A percentile compares a stretch with the other conserved stretches of the same genome.
These are phyloP conservation scores for Fukomys damarensis DNA, from an alignment of 2,113 vertebrate genomes.

Conservation along the genomic window DNA sequence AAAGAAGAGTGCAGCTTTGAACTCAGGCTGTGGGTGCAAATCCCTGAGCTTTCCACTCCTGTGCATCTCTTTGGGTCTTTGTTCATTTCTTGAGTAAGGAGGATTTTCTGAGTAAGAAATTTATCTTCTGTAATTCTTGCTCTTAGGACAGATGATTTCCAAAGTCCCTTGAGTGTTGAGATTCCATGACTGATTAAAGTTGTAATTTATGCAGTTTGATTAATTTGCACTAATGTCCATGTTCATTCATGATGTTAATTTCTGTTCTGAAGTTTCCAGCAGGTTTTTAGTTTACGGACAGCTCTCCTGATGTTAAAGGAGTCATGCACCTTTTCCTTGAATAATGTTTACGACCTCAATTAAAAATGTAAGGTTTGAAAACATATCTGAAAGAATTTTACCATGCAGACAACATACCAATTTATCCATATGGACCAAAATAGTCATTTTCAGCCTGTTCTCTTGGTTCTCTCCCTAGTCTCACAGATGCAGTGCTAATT, in stretches of 20 bases:
- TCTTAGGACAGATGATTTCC: constrained; percentile 59
- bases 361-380: constrained; percentile 60
- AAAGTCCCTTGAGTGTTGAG: constrained; percentile 39
- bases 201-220: constrained; percentile 59
- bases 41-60: neutral
- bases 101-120: neutral
- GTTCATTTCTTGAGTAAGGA: neutral
- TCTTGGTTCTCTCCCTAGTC: constrained; percentile 57
- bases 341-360: constrained; percentile 61
- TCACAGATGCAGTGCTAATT: constrained; percentile 79
- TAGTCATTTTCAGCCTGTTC: constrained; percentile 41
- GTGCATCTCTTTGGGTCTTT: neutral
- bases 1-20: neutral
- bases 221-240: constrained; percentile 22
- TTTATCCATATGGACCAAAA: constrained; percentile 69
- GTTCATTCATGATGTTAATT: constrained; percentile 55
- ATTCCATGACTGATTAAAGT: constrained; percentile 61
- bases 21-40: neutral
- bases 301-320: constrained; percentile 36
- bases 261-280: neutral
- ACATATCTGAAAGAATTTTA: constrained; percentile 64
- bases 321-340: constrained; percentile 54
- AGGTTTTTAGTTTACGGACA: constrained; percentile 63
- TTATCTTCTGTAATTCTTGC: constrained; percentile 53
- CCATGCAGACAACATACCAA: constrained; percentile 27